Evolutionary conservation across 2,888 invertebrate genomes (phyloP).

Genomic region (Pecten maximus): DNA sequence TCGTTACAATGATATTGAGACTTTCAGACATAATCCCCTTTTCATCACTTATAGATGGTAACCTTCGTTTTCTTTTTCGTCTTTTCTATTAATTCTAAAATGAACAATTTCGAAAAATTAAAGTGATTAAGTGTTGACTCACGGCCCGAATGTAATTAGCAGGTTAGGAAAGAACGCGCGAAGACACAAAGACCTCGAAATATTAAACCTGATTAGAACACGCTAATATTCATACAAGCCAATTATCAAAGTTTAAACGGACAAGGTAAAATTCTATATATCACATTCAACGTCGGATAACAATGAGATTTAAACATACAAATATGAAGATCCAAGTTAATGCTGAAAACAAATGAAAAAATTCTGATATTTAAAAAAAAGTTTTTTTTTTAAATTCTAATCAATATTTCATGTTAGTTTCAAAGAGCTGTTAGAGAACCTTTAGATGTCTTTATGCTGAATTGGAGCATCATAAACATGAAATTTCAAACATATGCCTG

Average conservation of each 20-base stretch:
- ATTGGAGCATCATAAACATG: background rate
- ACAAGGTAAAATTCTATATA: slow-evolving; percentile 23
- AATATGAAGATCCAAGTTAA: background rate
- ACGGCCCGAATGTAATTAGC: background rate
- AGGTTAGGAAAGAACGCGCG: background rate
- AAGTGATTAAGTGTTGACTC: background rate
- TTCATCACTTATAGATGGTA: slow-evolving; percentile 9
- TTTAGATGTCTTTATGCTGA: background rate
- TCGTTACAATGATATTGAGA: slow-evolving; percentile 4
- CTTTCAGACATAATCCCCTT: background rate
- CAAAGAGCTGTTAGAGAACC: background rate
- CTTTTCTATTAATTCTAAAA: slow-evolving; percentile 4
- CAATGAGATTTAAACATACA: background rate
- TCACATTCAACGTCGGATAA: background rate
- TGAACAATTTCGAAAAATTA: slow-evolving; percentile 29
- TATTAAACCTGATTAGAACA: background rate
- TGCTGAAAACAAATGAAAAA: background rate
- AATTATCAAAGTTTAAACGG: slow-evolving; percentile 7
- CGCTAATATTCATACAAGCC: slow-evolving; percentile 8
- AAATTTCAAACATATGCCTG: background rate
- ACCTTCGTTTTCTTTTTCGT: slow-evolving; percentile 19
- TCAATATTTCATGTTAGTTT: background rate
- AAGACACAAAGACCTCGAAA: background rate
- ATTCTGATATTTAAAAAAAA: background rate
- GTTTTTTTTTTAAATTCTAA: background rate